Percentiles rank a stretch among this genome's conserved stretches.
Evolutionary conservation across 2,113 vertebrate genomes (phyloP).

Genomic region (Gasterosteus nipponicus): DNA sequence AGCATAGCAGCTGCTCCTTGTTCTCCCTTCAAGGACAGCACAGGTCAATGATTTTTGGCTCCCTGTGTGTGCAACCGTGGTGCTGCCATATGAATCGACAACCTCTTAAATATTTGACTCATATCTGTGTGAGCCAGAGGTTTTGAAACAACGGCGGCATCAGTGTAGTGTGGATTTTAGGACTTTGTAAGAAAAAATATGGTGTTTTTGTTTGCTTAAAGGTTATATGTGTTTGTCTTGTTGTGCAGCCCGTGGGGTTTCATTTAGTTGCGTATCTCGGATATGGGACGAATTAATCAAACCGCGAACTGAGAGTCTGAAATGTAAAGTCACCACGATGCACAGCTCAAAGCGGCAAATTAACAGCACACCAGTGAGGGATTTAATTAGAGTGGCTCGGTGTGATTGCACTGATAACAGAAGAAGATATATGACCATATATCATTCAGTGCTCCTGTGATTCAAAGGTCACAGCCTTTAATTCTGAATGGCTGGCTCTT

Average conservation of each 20-base stretch:
- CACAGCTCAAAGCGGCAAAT: not conserved
- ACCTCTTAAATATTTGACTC: conserved; percentile 14
- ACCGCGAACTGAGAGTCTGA: not conserved
- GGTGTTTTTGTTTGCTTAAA: not conserved
- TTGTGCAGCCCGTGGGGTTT: not conserved
- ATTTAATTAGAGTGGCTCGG: not conserved
- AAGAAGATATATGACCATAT: not conserved
- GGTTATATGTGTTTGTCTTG: not conserved
- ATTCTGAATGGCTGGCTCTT: too few species aligned
- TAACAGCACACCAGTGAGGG: not conserved
- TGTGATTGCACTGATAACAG: not conserved
- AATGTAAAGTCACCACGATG: not conserved
- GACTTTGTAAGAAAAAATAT: conserved; percentile 6
- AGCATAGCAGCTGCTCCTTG: conserved; percentile 15
- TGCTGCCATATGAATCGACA: not conserved
- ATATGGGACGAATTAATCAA: not conserved
- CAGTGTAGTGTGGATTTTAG: not conserved
- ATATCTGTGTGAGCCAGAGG: conserved; percentile 6
- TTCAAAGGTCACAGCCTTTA: not conserved
- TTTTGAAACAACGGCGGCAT: not conserved
- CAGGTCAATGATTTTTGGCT: conserved; percentile 31
- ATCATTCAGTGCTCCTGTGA: not conserved
- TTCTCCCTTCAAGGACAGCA: conserved; percentile 17
- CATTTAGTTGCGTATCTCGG: not conserved
- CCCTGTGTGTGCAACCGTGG: not conserved